Conservation (phyloP, 2,888 invertebrate genomes). For the Rhogogaster chlorosoma region DNA sequence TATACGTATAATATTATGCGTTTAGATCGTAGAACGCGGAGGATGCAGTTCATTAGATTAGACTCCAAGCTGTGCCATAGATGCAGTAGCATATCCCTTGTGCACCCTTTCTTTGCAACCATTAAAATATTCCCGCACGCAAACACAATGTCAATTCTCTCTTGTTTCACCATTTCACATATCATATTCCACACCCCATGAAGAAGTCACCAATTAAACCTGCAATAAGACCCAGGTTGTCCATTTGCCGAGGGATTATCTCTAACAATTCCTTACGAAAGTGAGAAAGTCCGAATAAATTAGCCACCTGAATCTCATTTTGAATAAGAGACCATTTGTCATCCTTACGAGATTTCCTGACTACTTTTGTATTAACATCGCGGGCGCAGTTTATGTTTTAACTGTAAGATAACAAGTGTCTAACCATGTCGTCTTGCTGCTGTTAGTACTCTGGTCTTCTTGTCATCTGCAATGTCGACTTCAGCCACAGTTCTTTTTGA, state of each 20-base stretch:
- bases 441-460: background rate
- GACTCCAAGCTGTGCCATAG: background rate
- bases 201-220: background rate
- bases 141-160: background rate
- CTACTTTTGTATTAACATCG: background rate
- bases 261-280: background rate
- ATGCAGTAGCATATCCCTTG: background rate
- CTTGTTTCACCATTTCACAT: background rate
- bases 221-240: slow-evolving; percentile 11
- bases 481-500: background rate
- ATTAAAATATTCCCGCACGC: background rate
- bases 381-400: background rate
- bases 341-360: background rate
- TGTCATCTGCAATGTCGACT: background rate
- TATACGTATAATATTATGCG: background rate
- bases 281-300: too few relatives aligned
- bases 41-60: slow-evolving; percentile 16
- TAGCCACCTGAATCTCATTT: background rate
- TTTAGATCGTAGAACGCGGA: slow-evolving; percentile 18
- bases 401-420: background rate
- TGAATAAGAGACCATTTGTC: background rate
- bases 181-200: background rate
- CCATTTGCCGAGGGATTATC: too few relatives aligned
- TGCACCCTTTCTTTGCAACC: background rate
- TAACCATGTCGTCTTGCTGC: background rate